Evolutionary conservation across 2,113 vertebrate genomes (phyloP), one percentile per base, ranked within the genome.

Genomic region (Takifugu bimaculatus): DNA sequence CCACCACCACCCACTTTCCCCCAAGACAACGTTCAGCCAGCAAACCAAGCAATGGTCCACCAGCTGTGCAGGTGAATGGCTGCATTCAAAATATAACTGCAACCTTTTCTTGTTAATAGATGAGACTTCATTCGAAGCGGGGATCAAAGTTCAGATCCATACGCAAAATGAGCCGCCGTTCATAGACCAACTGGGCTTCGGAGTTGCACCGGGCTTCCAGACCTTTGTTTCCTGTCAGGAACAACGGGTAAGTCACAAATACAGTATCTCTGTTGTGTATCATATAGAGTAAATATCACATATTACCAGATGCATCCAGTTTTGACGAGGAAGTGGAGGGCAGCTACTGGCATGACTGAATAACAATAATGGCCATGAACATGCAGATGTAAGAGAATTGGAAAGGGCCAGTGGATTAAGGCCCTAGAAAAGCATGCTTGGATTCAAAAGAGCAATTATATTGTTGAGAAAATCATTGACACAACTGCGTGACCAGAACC

Each of bases 101-200:
- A 3, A 59, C 49, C 63, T 65, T 63, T 64, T 72, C 63, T 57
- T 69, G 60, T 70, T 32, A 53, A 2, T 87, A 99, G 97, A 98
- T 0, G 97, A 99, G 89, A 98, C 96, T 0, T 98, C 97, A 0
- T 98, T 99, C 1, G 97, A 99, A 85, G 97, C 97, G 0, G 97
- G 97, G 70, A 98, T 99, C 90, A 99, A 99, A 83, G 97, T 99
- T 68, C 97, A 99, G 91, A 98, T 99, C 87, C 97, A 99, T 86
- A 95, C 93, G 66, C 97, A 99, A 82, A 94, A 98, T 0, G 97
- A 99, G 70, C 97, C 97, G 0, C 96, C 97, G 0, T 94, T 98
- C 79, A 99, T 99, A 3, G 95, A 99, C 90, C 97, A 99, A 90
- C 91, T 99, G 88, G 97, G 97, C 65, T 99, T 98, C 0, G 96